A percentile compares a stretch with the other conserved stretches of the same genome.
Evolutionary conservation across 2,797 vertebrate species (phyloP).

Genomic region (Coracias cyanogaster): DNA sequence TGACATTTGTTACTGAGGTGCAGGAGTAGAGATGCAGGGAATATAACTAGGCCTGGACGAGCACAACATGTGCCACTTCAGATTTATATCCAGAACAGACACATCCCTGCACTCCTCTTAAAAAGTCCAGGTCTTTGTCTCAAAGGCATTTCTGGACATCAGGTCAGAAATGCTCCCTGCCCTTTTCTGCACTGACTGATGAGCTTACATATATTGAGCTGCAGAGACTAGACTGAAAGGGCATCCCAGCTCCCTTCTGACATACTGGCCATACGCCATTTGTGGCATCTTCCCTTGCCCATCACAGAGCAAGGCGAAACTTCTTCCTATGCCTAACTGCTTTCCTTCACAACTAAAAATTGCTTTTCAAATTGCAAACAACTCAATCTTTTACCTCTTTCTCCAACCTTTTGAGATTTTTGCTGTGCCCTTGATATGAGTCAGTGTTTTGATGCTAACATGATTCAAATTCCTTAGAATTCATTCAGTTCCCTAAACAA

Average conservation of each 20-base stretch:
- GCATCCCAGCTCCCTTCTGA: neutral
- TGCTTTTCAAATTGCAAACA: neutral
- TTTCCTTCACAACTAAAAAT: neutral
- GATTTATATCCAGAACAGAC: neutral
- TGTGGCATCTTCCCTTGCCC: neutral
- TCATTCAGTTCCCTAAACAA: neutral
- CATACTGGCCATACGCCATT: accelerated
- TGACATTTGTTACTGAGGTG: neutral
- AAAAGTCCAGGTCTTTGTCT: neutral
- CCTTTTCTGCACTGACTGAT: neutral
- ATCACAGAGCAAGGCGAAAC: neutral
- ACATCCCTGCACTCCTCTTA: neutral
- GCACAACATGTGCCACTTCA: accelerated
- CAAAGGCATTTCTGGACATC: neutral
- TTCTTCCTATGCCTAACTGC: neutral
- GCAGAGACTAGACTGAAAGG: neutral
- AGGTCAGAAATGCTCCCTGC: neutral
- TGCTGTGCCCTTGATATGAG: neutral
- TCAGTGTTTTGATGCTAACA: neutral
- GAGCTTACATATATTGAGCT: neutral
- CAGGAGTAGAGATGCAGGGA: neutral
- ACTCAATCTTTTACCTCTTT: neutral
- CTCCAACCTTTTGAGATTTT: neutral
- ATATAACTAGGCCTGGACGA: neutral
- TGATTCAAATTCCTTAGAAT: neutral